phyloP scores from a whole-genome alignment of 2,797 vertebrate genomes.

The Trichosurus vulpecula region DNA sequence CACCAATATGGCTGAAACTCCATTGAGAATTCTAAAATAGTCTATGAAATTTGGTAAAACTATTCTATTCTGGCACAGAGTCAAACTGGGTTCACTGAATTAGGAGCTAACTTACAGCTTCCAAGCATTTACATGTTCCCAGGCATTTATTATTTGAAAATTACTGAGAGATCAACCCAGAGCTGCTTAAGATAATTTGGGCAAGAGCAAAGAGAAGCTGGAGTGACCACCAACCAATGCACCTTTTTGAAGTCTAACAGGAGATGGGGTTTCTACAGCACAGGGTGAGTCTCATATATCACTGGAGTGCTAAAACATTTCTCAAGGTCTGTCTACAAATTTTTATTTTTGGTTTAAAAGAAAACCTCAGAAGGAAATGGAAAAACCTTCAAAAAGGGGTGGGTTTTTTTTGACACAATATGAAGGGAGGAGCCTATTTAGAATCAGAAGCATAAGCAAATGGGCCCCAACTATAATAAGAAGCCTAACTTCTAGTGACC shows the following conservation, averaged over 20 bases:
- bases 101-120: neutral
- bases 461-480: neutral
- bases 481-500: conserved; percentile 45
- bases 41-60: neutral
- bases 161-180: neutral
- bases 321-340: neutral
- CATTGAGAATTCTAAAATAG: conserved; percentile 4
- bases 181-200: neutral
- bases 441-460: neutral
- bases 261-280: neutral
- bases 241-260: neutral
- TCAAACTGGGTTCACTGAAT: neutral
- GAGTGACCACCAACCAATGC: neutral
- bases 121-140: neutral
- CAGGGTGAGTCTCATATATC: neutral
- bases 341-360: neutral
- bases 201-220: neutral
- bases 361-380: neutral
- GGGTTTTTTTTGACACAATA: neutral
- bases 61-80: neutral
- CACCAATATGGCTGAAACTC: neutral
- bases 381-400: neutral
- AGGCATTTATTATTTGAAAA: neutral
- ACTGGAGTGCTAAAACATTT: neutral
- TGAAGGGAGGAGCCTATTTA: neutral